Base-by-base conservation (phyloP, 2,113 vertebrate species). In the Podarcis cretensis region DNA sequence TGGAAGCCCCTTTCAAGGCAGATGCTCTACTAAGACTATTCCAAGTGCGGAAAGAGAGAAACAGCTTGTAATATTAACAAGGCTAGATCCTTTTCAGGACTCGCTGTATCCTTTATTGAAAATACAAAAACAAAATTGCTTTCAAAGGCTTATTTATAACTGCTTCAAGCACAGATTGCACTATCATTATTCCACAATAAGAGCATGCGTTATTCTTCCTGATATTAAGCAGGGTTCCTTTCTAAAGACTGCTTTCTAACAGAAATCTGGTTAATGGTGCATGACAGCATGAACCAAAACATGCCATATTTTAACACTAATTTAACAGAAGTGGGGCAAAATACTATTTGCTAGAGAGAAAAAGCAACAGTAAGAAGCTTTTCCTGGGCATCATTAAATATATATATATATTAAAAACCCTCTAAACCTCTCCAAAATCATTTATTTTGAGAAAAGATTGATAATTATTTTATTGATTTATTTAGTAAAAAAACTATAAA, bases 61-160 rank as follows among this genome's bases (percentile, higher is more conserved):
- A 94, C 93, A 94, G 90, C 94, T 94, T 94, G 92, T 93, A 92
- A 90, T 92, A 92, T 92, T 94, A 95, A 94, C 90, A 91, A 92
- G 91, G 93, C 93, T 94, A 85, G 88, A 95, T 94, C 90, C 91
- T 96, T 90, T 92, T 87, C 84, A 84, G 35, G 87, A 83, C 85
- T 96, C 94, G 93, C 87, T 93, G 92, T 88, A 94, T 92, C 74
- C 92, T 93, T 92, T 85, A 88, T 93, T 95, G 95, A 93, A 94
- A 96, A 95, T 68, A 94, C 94, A 93, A 91, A 73, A 14, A 57
- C 48, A 87, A 91, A 88, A 94, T 92, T 89, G 89, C 91, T 96
- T 94, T 92, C 89, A 95, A 95, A 93, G 92, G 84, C 86, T 94
- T 95, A 87, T 94, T 95, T 95, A 94, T 96, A 95, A 95, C 83